Evolutionary conservation across 2,888 invertebrate species (phyloP), one percentile per base, ranked within the genome.

Genomic region (Barypeithes pellucidus): DNA sequence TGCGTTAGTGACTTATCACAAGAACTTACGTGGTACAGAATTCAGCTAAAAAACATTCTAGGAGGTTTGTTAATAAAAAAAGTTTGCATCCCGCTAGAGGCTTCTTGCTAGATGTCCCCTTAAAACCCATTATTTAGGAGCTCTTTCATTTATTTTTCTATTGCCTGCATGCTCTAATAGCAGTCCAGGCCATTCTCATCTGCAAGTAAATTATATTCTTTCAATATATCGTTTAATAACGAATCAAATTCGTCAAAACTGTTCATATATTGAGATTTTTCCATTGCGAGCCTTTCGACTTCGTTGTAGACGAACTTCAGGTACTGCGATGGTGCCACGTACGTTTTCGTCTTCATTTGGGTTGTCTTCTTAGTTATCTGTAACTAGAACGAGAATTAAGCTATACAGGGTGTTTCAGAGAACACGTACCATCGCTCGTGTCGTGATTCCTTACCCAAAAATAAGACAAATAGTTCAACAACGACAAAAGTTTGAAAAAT

Each of bases 221-320:
- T 89, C 20, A 93, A 83, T 75, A 94, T 92, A 83, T 95, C 94
- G 80, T 94, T 94, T 1, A 95, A 84, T 3, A 94, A 86, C 0
- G 94, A 93, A 2, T 89, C 89, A 14, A 94, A 88, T 79, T 89
- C 89, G 78, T 90, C 91, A n/a, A 91, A 89, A 54, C 90, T 90
- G 24, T 90, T 88, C 41, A 92, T 87, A 94, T 94, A 94, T 62
- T 89, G 88, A 60, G 86, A 88, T 77, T 90, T 91, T 68, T 91
- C 88, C 14, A 89, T 87, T 0, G 93, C 85, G 11, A 91, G 85
- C 2, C 29, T 36, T 29, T 72, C 65, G 2, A 45, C 65, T 8
- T 69, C 47, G 8, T 91, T 89, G 67, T 88, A 88, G 0, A 93
- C 81, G 54, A 88, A 89, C 16, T 84, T 86, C 0, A 93, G 84